A percentile compares a stretch with the other conserved stretches of the same genome.
These are phyloP conservation scores for Agapornis canus DNA, from an alignment of 2,797 vertebrate genomes.

Conservation along the genomic window DNA sequence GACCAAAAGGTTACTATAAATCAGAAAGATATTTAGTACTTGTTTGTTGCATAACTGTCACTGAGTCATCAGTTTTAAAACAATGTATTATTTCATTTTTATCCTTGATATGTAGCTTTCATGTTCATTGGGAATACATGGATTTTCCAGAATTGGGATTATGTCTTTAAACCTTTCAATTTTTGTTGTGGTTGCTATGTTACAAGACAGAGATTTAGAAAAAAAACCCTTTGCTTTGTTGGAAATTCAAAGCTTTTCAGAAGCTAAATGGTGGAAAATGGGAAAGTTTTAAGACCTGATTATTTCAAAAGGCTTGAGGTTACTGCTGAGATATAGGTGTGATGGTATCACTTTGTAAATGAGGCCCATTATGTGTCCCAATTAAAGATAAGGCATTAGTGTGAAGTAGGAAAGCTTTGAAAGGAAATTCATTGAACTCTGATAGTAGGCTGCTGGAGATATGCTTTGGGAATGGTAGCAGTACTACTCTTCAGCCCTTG, in stretches of 20 bases:
- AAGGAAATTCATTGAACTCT: neutral
- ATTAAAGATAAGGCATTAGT: neutral
- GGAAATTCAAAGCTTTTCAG: slow-evolving; percentile 32
- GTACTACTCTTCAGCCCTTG: neutral
- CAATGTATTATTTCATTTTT: slow-evolving; percentile 42
- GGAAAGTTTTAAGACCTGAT: neutral
- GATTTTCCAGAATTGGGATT: slow-evolving; percentile 70
- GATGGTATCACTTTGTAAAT: neutral
- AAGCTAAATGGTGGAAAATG: slow-evolving; percentile 26
- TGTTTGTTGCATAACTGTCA: slow-evolving; percentile 45
- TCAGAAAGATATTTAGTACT: neutral
- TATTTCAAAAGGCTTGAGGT: neutral
- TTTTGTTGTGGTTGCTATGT: slow-evolving; percentile 53
- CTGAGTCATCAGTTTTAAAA: slow-evolving; percentile 55
- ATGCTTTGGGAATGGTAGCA: neutral
- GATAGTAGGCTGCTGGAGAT: neutral
- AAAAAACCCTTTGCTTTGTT: neutral
- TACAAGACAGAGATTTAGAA: slow-evolving; percentile 30
- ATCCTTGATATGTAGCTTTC: slow-evolving; percentile 49
- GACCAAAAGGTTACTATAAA: slow-evolving; percentile 28
- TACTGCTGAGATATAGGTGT: neutral
- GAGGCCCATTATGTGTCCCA: neutral
- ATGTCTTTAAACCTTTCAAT: slow-evolving; percentile 65
- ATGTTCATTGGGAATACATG: slow-evolving; percentile 61
- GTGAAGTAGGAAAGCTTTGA: neutral